Base-by-base conservation (phyloP, 2,797 vertebrate species). In the Mormyrus hasselquistii region DNA sequence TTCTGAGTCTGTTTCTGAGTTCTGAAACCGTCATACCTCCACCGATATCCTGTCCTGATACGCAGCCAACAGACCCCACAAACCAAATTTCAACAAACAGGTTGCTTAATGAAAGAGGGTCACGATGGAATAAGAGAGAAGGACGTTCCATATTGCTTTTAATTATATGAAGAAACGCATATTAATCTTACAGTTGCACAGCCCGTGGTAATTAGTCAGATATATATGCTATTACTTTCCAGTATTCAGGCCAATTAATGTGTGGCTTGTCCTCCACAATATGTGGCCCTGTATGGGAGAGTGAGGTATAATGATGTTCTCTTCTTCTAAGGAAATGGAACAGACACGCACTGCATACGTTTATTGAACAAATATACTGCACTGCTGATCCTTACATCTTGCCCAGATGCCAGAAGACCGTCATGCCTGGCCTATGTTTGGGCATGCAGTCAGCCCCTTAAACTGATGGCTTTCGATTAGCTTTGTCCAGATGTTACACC, bases 161-260 rank as follows among this genome's bases (percentile, higher is more conserved):
- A 84, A 50, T 52, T 50, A 84, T 52, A 84, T 50, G 10, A 84
- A 84, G 82, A 49, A 52, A 29, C 49, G n/a, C 47, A 52, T 49
- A 49, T 84, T 84, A 84, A 47, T 22, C n/a, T 84, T 84, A 84
- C 8, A 65, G 82, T 82, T 52, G 69, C 34, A 57, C 76, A 55
- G 25, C 57, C 57, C 6, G 59, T 16, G 9, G 76, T 65, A 85
- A 90, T 85, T 90, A 85, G 87, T 73, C 73, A 65, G 41, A 82
- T 62, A 62, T 65, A 44, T 52, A 90, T 16, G n/a, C 89, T 62
- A 89, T 87, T 82, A 90, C 50, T 83, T 86, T 89, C 59, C 38
- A n/a, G 85, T 53, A 79, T 90, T 52, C 88, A 73, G 16, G 55
- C 29, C 49, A 49, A 86, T 90, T 90, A 16, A 86, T 88, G 4